These are phyloP conservation scores for Gasterosteus aculeatus DNA, from an alignment of 2,113 vertebrate genomes.

Conservation along the genomic window DNA sequence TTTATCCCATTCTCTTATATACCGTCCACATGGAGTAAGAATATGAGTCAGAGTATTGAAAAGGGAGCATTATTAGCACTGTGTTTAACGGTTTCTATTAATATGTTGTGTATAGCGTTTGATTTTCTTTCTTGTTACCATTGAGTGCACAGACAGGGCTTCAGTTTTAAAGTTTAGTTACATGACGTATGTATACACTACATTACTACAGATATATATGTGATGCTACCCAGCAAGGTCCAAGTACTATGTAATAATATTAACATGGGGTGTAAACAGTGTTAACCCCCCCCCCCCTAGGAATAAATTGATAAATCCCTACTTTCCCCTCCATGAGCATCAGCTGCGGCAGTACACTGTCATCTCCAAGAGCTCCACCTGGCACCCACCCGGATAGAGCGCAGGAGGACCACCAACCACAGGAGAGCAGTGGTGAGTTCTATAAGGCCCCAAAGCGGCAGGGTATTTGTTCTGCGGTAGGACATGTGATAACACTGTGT, in stretches of 20 bases:
- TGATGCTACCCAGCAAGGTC: neutral
- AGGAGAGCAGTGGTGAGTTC: constrained; percentile 77
- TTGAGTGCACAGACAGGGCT: neutral
- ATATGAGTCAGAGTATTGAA: neutral
- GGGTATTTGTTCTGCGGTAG: neutral
- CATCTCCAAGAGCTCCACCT: constrained; percentile 82
- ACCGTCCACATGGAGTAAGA: neutral
- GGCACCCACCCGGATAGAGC: constrained; percentile 79
- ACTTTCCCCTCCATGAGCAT: constrained; percentile 77
- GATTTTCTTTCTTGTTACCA: neutral
- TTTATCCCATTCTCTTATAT: neutral
- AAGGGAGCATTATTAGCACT: too few relatives aligned
- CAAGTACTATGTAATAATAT: neutral
- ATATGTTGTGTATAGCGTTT: neutral
- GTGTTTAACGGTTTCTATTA: too few relatives aligned
- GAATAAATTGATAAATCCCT: constrained; percentile 20
- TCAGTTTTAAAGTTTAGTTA: neutral
- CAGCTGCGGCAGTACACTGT: constrained; percentile 86
- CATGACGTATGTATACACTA: neutral
- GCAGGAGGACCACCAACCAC: constrained; percentile 76
- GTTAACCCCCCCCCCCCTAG: neutral
- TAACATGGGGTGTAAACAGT: neutral
- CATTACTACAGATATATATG: neutral
- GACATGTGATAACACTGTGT: neutral
- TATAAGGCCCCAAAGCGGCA: neutral